Evolutionary conservation across 2,113 vertebrate species (phyloP).

Genomic region (Lipotes vexillifer): DNA sequence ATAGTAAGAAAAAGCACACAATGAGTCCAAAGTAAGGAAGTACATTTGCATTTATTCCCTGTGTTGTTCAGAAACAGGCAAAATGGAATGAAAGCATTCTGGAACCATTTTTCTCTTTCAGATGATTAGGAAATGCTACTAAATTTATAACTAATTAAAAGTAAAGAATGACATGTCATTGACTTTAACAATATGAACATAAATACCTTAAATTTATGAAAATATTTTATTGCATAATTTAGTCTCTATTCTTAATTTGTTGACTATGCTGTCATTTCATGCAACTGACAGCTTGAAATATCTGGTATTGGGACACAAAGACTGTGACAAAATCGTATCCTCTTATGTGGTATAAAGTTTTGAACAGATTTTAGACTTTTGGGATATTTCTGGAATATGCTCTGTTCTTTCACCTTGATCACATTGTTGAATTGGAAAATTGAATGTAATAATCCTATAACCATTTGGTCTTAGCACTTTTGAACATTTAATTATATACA

Average conservation of each 20-base stretch:
- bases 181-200: neutral
- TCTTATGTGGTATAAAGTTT: neutral
- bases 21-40: neutral
- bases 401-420: neutral
- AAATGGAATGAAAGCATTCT: neutral
- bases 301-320: neutral
- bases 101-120: neutral
- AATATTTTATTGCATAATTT: neutral
- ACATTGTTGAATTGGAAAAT: neutral
- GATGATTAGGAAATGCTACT: neutral
- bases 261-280: neutral
- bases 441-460: neutral
- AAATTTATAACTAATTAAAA: neutral
- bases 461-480: neutral
- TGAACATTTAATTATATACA: neutral
- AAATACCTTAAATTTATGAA: neutral
- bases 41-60: neutral
- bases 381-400: neutral
- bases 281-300: neutral
- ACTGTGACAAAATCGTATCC: neutral
- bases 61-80: neutral
- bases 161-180: neutral
- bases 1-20: neutral
- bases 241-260: neutral
- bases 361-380: neutral